Base-by-base conservation (phyloP, 2,888 invertebrate species). In the Gymnoscelis rufifasciata region DNA sequence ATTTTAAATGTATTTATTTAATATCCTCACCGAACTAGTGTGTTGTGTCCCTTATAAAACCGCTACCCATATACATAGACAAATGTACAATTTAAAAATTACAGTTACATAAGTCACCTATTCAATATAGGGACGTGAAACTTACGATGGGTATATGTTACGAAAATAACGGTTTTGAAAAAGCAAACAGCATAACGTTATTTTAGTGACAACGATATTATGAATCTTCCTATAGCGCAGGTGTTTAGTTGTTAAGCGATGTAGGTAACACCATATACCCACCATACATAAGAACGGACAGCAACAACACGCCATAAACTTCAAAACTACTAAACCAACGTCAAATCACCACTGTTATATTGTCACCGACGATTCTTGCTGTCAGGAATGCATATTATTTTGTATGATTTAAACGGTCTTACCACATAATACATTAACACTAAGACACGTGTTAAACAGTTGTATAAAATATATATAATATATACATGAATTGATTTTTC, bases 241-340 rank as follows among this genome's bases (percentile, higher is more conserved):
- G 14, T 8, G 13, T 5, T 33, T 33, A 15, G n/a, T n/a, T 33
- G 7, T 5, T 23, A 41, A 37, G 41, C 36, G 7, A 26, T 31
- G 48, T 50, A 51, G 51, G 51, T 39, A 41, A 36, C 57, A 50
- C 60, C 41, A 45, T 66, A 67, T 68, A 76, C 68, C 74, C 72
- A 71, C 57, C 73, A 64, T 68, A 62, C 36, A 54, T 60, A 68
- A 64, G 64, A 71, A 69, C 63, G 62, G 59, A 60, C 61, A 60
- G 64, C 56, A 63, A 49, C 55, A 63, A 71, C 69, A 83, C 79
- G 72, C 63, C 65, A 62, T 83, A 83, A 66, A 84, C 78, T 80
- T 70, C 77, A 60, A 71, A 78, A 64, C 77, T 79, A 82, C 68
- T 62, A 70, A 83, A 84, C 80, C 70, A 71, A 82, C 80, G 81